Evolutionary conservation across 1,140 invertebrate species (phyloP), one percentile per base, ranked within the genome.

Genomic region (Hylyphantes graminicola): DNA sequence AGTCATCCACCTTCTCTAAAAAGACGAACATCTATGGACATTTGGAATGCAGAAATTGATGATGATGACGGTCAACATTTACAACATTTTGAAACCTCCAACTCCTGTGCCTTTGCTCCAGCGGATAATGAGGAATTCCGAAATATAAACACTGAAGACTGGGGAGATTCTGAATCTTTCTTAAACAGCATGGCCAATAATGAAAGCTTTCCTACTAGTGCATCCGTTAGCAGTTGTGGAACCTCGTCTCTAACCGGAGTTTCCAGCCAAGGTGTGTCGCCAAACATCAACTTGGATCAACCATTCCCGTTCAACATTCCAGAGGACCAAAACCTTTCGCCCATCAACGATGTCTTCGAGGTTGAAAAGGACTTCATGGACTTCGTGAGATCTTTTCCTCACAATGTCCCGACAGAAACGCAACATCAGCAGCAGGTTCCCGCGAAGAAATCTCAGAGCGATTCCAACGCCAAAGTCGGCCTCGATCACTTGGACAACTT

Each of bases 401-500:
- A 57, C 7, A 70, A 17, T 55, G 68, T 74, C 12, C 59, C 53
- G 12, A n/a, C 17, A 63, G 54, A 64, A 61, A 74, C 12, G 19
- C 72, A 59, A 35, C 12, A 72, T 55, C 77, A 63, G 75, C 61
- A 48, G 64, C 35, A 35, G 35, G 35, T 35, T 35, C 80, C 80
- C 9, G 12, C 64, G 17, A 76, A 77, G 51, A 85, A 76, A 48
- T 19, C 72, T 1, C 82, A 67, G 53, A 19, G 53, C 9, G 82
- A 85, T 21, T 67, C 63, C 57, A 86, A 61, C 72, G 86, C 87
- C n/a, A 87, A 88, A 72, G 88, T 91, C 19, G 91, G 92, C 2
- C 87, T 96, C 51, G 94, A 95, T 87, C 94, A 95, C 87, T 88
- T 96, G 82, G 94, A 95, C 86, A 93, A 94, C 85, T 89, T 96